phyloP scores from a whole-genome alignment of 2,888 invertebrate species.

The Andrena fulva region DNA sequence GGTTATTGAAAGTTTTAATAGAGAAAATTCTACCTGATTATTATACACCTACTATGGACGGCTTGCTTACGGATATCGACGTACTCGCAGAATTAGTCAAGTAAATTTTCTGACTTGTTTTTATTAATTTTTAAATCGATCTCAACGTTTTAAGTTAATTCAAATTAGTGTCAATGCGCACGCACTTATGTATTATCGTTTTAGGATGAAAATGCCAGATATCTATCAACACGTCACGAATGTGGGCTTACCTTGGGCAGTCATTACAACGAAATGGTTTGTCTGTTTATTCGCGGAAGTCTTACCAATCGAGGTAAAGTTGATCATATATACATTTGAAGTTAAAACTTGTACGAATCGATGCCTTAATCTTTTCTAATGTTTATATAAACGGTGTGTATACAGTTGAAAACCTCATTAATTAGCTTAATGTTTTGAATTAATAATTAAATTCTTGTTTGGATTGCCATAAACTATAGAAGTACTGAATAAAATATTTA shows the following conservation, averaged over 20 bases:
- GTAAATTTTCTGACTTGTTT: slow-evolving; percentile 77
- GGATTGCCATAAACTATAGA: slow-evolving; percentile 52
- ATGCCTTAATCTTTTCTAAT: slow-evolving; percentile 25
- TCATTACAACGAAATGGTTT: slow-evolving; percentile 98
- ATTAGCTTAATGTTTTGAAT: slow-evolving; percentile 43
- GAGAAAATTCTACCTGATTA: slow-evolving; percentile 94
- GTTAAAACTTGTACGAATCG: slow-evolving; percentile 1
- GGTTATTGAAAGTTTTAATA: slow-evolving; percentile 95
- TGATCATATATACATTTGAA: slow-evolving; percentile 45
- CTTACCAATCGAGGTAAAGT: slow-evolving; percentile 92
- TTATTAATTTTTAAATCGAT: slow-evolving; percentile 1
- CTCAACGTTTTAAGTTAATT: not conserved
- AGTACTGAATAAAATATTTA: slow-evolving; percentile 49
- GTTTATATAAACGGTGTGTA: slow-evolving; percentile 35
- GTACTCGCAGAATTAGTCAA: slow-evolving; percentile 94
- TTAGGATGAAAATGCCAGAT: slow-evolving; percentile 91
- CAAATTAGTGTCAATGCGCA: no score
- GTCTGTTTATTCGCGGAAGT: slow-evolving; percentile 97
- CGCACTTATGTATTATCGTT: slow-evolving; percentile 46
- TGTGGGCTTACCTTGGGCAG: slow-evolving; percentile 94
- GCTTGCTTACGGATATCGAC: slow-evolving; percentile 94
- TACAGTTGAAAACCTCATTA: slow-evolving; percentile 48
- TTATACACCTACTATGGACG: slow-evolving; percentile 95
- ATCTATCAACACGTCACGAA: slow-evolving; percentile 92
- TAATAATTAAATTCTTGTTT: slow-evolving; percentile 44